Percentiles rank a stretch among this genome's conserved stretches.
Evolutionary conservation across 2,113 vertebrate species (phyloP).

Genomic region (Mus pahari): DNA sequence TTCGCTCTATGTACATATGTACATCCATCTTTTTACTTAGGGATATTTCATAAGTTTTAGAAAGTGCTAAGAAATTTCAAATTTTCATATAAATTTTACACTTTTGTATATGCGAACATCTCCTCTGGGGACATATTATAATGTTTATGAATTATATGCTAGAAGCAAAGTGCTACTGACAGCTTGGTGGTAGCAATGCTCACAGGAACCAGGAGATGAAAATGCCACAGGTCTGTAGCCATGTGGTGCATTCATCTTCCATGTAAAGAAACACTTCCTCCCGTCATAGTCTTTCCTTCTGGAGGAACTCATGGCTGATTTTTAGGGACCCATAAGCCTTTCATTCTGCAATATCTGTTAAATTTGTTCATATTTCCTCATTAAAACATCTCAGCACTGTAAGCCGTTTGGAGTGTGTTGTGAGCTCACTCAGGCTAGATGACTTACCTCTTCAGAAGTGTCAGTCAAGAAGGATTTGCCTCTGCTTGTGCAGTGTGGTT

Average conservation of each 20-base stretch:
- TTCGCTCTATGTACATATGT: neutral
- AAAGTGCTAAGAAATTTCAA: neutral
- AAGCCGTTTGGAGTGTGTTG: neutral
- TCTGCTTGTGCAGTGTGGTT: neutral
- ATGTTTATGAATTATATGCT: neutral
- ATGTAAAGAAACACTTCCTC: neutral
- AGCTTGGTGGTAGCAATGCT: neutral
- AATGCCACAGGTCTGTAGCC: neutral
- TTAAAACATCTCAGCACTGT: neutral
- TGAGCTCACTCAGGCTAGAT: neutral
- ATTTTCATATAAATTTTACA: constrained; percentile 16
- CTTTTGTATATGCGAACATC: neutral
- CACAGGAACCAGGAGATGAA: neutral
- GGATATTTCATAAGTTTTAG: constrained; percentile 41
- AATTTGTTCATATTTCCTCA: neutral
- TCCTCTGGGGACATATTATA: constrained; percentile 19
- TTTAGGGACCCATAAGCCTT: neutral
- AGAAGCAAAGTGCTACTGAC: constrained; percentile 22
- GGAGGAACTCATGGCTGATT: neutral
- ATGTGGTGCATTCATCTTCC: neutral
- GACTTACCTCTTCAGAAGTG: neutral
- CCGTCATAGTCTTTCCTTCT: neutral
- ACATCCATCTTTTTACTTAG: neutral
- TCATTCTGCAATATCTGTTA: neutral
- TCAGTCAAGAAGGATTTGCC: neutral